A percentile compares a stretch with the other conserved stretches of the same genome.
These are phyloP conservation scores for Temnothorax rugatulus DNA, from an alignment of 2,888 invertebrate genomes.

Conservation along the genomic window DNA sequence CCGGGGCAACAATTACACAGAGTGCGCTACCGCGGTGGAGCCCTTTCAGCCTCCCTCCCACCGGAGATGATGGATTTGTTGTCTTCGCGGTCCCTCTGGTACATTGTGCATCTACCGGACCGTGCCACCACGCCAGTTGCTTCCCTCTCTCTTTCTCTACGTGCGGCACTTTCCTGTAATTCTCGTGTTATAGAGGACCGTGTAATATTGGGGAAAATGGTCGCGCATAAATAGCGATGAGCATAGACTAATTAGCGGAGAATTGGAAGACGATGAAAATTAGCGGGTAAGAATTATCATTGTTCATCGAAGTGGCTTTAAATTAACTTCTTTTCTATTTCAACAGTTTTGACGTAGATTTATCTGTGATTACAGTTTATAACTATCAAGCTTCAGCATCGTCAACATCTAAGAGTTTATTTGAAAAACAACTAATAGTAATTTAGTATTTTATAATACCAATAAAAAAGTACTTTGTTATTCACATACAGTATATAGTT, in stretches of 20 bases:
- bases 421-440: neutral
- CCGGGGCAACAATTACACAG: constrained; percentile 78
- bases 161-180: constrained; percentile 50
- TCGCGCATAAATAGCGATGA: constrained; percentile 48
- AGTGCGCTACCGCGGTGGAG: constrained; percentile 78
- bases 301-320: neutral
- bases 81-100: constrained; percentile 77
- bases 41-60: constrained; percentile 78
- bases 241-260: constrained; percentile 15
- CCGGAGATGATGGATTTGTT: constrained; percentile 81
- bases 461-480: neutral
- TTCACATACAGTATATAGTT: too few species aligned
- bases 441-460: neutral
- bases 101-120: constrained; percentile 72
- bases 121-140: constrained; percentile 53
- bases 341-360: neutral
- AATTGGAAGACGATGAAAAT: constrained; percentile 36
- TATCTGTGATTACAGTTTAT: neutral
- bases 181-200: constrained; percentile 32
- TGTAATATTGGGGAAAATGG: constrained; percentile 40
- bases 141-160: constrained; percentile 16
- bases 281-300: constrained; percentile 21
- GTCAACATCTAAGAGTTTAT: neutral
- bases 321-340: neutral
- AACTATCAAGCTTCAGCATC: neutral